Conservation (phyloP, 2,113 vertebrate genomes). For the Anoura caudifer region DNA sequence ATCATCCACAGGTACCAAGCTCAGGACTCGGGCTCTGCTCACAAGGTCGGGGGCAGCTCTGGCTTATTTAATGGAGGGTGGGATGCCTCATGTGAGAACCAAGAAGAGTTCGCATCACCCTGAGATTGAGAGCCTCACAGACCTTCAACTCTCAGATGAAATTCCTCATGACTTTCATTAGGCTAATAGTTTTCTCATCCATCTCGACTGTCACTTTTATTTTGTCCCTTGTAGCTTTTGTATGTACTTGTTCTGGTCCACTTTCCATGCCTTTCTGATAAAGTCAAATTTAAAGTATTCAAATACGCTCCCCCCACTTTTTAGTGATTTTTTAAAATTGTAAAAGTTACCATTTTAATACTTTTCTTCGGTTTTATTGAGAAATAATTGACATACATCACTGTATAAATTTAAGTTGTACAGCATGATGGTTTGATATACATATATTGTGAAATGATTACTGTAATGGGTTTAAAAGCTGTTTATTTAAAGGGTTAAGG, state of each 20-base stretch:
- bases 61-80: not conserved
- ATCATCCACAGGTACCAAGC: constrained; percentile 95
- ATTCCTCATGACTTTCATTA: not conserved
- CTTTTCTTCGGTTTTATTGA: not conserved
- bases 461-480: not conserved
- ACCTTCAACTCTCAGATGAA: not conserved
- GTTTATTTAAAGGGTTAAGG: not conserved
- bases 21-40: not conserved
- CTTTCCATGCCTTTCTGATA: not conserved
- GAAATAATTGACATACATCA: not conserved
- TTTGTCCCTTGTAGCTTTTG: not conserved
- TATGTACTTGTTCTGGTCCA: not conserved
- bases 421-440: not conserved
- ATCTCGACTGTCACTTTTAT: not conserved
- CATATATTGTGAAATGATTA: not conserved
- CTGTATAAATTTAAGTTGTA: not conserved
- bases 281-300: not conserved
- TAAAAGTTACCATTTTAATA: not conserved
- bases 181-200: not conserved
- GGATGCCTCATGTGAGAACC: not conserved
- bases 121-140: not conserved
- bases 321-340: not conserved
- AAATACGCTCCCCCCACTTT: not conserved
- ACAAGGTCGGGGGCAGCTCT: not conserved
- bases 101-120: not conserved